These are phyloP conservation scores for Mastacembelus armatus DNA, from an alignment of 2,797 vertebrate genomes.

Conservation along the genomic window DNA sequence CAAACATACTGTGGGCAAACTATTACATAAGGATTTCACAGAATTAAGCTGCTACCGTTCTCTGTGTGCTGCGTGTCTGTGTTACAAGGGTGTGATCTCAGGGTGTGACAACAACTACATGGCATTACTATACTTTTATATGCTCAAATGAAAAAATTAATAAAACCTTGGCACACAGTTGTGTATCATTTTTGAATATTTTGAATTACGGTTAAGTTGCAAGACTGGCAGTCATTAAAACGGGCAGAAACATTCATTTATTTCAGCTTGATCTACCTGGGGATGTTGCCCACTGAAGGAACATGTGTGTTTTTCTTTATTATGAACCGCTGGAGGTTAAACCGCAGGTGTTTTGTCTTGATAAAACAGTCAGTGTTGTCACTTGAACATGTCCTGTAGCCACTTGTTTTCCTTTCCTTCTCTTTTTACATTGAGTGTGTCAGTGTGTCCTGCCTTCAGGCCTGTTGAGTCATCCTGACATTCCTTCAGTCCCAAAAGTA, in stretches of 20 bases:
- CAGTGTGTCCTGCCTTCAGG: conserved; percentile 31
- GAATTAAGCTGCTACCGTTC: conserved; percentile 12
- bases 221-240: neutral
- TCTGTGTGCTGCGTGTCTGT: neutral
- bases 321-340: neutral
- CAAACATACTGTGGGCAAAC: conserved; percentile 18
- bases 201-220: neutral
- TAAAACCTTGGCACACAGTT: no score
- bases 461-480: conserved; percentile 41
- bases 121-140: neutral
- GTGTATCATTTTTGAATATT: neutral
- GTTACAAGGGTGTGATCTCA: neutral
- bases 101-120: neutral
- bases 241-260: no score
- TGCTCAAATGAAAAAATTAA: neutral
- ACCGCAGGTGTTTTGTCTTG: neutral
- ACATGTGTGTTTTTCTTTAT: neutral
- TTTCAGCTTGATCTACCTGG: no score
- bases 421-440: neutral
- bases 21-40: neutral
- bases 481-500: conserved; percentile 56
- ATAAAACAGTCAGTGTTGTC: neutral
- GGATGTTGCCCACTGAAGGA: neutral
- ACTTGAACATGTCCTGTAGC: neutral
- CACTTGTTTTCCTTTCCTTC: neutral